Evolutionary conservation across 2,888 invertebrate species (phyloP), one percentile per base, ranked within the genome.

Genomic region (Melanophora roralis): DNA sequence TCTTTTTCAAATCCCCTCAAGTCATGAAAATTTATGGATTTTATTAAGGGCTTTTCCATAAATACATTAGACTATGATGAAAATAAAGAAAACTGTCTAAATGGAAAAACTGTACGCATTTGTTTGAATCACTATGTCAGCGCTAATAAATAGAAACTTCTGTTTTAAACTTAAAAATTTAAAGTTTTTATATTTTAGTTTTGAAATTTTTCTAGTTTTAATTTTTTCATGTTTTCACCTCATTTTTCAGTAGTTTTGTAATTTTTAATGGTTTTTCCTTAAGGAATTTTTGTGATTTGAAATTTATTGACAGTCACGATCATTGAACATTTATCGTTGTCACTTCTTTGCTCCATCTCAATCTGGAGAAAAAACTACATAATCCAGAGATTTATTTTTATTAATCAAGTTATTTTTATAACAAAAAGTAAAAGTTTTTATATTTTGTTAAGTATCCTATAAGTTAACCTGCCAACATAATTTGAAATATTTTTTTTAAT

Each of bases 21-120:
- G 71, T 57, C 27, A 27, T 9, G 8, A 32, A 62, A 72, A 80
- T 76, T 80, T 76, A 80, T 72, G 49, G 27, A 36, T 57, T 51
- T 68, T 62, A 60, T 32, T 64, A 72, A 65, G 72, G 80, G 43
- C 68, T 76, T 73, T 78, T 73, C 71, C n/a, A 16, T 11, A 60
- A 49, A 36, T 7, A 40, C 5, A 19, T 23, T 47, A 14, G 14
- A 19, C 21, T 5, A 32, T 32, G 55, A 36, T 7, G 38, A 36
- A 71, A 74, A 27, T 67, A n/a, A 9, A 4, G 16, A 51, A 60
- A 36, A 55, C 19, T 19, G 14, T 43, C 34, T 43, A 27, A 43
- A 11, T 23, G 16, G 53, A 64, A 76, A 80, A 76, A 72, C 80
- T 76, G 80, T 19, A n/a, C 45, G 68, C 80, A 80, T 80, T 80